Conservation (phyloP, 2,888 invertebrate species). For the Tiliacea aurago region DNA sequence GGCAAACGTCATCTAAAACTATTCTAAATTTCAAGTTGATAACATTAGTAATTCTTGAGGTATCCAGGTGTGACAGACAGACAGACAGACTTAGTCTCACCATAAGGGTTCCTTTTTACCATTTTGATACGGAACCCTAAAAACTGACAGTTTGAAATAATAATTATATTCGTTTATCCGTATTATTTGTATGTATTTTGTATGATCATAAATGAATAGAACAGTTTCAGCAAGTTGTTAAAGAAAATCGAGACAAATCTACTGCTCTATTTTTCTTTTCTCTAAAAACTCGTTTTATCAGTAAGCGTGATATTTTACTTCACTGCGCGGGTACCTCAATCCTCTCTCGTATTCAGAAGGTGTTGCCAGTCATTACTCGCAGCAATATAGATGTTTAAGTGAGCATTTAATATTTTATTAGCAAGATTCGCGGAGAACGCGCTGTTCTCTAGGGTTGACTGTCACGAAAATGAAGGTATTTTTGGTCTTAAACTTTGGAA, state of each 20-base stretch:
- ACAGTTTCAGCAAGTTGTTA: no score
- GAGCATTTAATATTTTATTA: slow-evolving; percentile 87
- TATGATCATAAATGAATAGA: not conserved
- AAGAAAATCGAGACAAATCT: not conserved
- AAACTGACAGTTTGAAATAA: not conserved
- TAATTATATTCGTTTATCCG: not conserved
- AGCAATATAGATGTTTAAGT: slow-evolving; percentile 87
- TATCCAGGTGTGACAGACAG: no score
- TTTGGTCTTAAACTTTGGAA: not conserved
- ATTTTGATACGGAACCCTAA: no score
- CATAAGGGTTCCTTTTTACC: no score
- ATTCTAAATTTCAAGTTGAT: no score
- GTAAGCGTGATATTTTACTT: slow-evolving; percentile 43
- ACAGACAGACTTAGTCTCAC: no score
- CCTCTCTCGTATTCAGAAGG: slow-evolving; percentile 87
- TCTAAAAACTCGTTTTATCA: slow-evolving; percentile 44
- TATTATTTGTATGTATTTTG: not conserved
- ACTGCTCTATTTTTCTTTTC: not conserved
- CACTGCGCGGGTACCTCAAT: slow-evolving; percentile 52
- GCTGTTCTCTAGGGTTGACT: slow-evolving; percentile 71
- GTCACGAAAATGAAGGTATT: not conserved
- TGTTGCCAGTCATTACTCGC: slow-evolving; percentile 87
- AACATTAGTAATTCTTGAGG: no score
- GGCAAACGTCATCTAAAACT: no score
- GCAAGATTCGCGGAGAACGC: slow-evolving; percentile 82